A percentile compares a stretch with the other conserved stretches of the same genome.
phyloP scores from a whole-genome alignment of 92 coral and sea anemone genomes.

The Chrysogorgia sp. region DNA sequence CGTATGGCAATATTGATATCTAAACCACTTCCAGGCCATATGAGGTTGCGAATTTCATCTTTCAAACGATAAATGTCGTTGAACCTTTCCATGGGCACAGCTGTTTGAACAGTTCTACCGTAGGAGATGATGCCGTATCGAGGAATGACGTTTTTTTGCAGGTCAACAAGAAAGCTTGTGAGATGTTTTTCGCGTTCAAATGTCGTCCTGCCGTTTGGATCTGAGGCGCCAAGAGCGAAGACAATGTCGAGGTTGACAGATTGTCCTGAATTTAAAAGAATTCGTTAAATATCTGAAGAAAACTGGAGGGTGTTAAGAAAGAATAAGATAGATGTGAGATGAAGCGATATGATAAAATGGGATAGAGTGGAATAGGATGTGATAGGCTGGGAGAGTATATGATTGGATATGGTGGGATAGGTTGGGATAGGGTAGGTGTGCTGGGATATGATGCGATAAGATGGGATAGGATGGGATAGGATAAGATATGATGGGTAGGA shows the following conservation, averaged over 20 bases:
- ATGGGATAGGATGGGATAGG: too few relatives aligned
- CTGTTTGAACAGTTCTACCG: background rate
- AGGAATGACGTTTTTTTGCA: slow-evolving; percentile 5
- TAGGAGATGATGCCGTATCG: slow-evolving; percentile 38
- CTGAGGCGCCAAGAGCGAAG: slow-evolving; percentile 54
- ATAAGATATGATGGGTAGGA: too few relatives aligned
- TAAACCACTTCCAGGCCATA: slow-evolving; percentile 38
- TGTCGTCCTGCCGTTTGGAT: slow-evolving; percentile 12
- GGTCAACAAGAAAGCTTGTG: slow-evolving; percentile 12
- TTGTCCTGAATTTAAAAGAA: slow-evolving; percentile 18
- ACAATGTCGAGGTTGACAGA: slow-evolving; percentile 45
- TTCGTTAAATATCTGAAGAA: background rate
- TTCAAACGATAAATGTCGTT: slow-evolving; percentile 13
- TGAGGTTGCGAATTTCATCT: slow-evolving; percentile 26
- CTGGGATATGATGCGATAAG: too few relatives aligned
- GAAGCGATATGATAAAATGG: background rate
- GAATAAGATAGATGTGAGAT: too few relatives aligned
- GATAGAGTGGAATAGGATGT: background rate
- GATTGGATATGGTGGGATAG: too few relatives aligned
- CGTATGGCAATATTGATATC: slow-evolving; percentile 14
- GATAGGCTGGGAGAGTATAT: too few relatives aligned
- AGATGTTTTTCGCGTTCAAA: slow-evolving; percentile 32
- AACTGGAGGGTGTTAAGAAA: background rate
- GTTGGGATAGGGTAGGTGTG: too few relatives aligned
- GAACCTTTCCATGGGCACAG: slow-evolving; percentile 6